Conservation (phyloP, 2,888 invertebrate species). For the Clitarchus hookeri region DNA sequence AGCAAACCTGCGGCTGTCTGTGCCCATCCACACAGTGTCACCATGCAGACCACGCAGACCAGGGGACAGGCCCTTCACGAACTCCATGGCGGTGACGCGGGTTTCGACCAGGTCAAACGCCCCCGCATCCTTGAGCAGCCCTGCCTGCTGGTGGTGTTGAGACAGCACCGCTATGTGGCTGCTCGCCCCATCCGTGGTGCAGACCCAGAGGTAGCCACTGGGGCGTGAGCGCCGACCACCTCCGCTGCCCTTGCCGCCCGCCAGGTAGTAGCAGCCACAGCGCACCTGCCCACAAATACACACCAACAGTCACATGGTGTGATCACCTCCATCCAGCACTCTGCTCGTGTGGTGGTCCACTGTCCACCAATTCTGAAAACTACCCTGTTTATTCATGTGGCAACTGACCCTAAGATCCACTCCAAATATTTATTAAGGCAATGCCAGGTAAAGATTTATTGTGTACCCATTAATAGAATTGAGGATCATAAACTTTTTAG, state of each 20-base stretch:
- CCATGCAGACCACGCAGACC: conserved; percentile 43
- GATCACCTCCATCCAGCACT: no score
- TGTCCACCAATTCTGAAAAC: no score
- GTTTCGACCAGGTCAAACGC: conserved; percentile 81
- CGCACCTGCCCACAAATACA: conserved; percentile 65
- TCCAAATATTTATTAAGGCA: no score
- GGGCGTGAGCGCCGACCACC: conserved; percentile 62
- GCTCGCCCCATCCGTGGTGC: conserved; percentile 72
- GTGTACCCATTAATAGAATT: no score
- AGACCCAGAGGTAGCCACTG: conserved; percentile 88
- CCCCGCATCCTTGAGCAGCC: conserved; percentile 73
- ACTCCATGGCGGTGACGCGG: conserved; percentile 82
- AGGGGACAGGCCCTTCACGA: conserved; percentile 67
- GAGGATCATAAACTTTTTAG: no score
- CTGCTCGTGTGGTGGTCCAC: no score
- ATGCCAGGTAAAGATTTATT: no score
- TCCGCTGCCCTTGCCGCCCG: conserved; percentile 57
- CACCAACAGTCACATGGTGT: no score
- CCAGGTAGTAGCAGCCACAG: conserved; percentile 88
- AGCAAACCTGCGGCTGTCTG: conserved; percentile 70
- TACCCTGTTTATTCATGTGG: no score
- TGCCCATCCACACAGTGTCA: conserved; percentile 93
- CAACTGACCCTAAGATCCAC: no score
- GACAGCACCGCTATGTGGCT: conserved; percentile 73
- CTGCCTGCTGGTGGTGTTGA: conserved; percentile 72